Evolutionary conservation across 2,797 vertebrate species (phyloP), one percentile per base, ranked within the genome.

Genomic region (Chelidonichthys spinosus): DNA sequence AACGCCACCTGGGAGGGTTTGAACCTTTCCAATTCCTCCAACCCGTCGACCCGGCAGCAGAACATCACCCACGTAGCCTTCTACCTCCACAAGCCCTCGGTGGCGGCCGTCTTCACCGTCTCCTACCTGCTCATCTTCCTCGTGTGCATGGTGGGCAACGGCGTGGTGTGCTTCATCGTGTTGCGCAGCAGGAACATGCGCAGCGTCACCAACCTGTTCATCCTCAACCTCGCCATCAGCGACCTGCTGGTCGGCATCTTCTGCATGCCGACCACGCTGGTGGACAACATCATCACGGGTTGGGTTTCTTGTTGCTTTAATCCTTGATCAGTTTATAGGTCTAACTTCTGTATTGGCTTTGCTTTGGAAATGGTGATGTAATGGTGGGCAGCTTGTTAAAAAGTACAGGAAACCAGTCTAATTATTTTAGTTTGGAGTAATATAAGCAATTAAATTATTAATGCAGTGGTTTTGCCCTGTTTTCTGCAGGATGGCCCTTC

Each of bases 211-310:
- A 98, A 98, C 79, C 87, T 98, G 25, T 98, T 99, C 82, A 98
- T 98, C 74, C 93, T 98, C 77, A 99, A 98, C 89, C 93, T 99
- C 39, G 97, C 97, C 1, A 87, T 98, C 87, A 98, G 97, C 0
- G 98, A 99, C 85, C 87, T 99, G 53, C 93, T 99, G 36, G 95
- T 99, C 61, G 98, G 97, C 35, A 95, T 98, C 87, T 98, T 98
- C 88, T 99, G 97, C 87, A 97, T 99, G 97, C 96, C 97, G 0
- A 96, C 96, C 69, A 98, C 97, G 0, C 93, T 99, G 49, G 89
- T 99, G 92, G 97, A 99, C 90, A 99, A 96, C 81, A 96, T 99
- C 63, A 96, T 96, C 63, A 96, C 97, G 92, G 97, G 98, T 98
- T 85, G 92, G 5, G 46, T 44, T 9, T 42, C 2, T 42, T 56